Evolutionary conservation across 2,113 vertebrate genomes (phyloP), one percentile per base, ranked within the genome.

Genomic region (Onychostoma macrolepis): DNA sequence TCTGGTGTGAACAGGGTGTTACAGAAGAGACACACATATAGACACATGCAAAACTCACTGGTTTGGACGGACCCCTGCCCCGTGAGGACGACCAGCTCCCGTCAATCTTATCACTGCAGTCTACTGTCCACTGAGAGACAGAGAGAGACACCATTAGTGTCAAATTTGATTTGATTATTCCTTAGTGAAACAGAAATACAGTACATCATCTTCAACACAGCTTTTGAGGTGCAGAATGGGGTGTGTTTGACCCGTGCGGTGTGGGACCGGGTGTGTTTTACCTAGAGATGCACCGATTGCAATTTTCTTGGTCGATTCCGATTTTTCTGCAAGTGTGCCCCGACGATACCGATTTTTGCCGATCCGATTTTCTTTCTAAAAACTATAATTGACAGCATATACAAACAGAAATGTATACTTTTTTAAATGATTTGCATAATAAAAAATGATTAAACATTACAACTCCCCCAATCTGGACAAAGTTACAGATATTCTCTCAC

Each of bases 61-160:
- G 96, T 56, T 93, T 96, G 50, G 92, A 93, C 0, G 94, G 96
- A 5, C 93, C 94, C 92, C 95, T 96, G 38, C 96, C 97, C 92
- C 93, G 95, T 33, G 97, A 96, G 36, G 97, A 97, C 26, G 97
- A 95, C 93, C 96, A 96, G 93, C 95, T 96, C 80, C 95, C 94
- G 86, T 97, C 97, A 58, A 96, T 95, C 89, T 96, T 96, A 89
- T 98, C 95, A 0, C 93, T 96, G 86, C 95, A 97, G 91, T 98
- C 95, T 1, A 97, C 95, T 0, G 97, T 97, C 98, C 98, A 99
- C 98, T 99, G 93, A 91, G 74, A 90, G 86, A 84, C 82, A 36
- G 36, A 91, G 45, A 91, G 90, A 50, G 19, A 71, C 8, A 71
- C 21, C 56, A 24, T 58, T n/a, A 58, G 7, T 24, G 56, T 58